Conservation (phyloP, 2,113 vertebrate species). For the Proteles cristata region DNA sequence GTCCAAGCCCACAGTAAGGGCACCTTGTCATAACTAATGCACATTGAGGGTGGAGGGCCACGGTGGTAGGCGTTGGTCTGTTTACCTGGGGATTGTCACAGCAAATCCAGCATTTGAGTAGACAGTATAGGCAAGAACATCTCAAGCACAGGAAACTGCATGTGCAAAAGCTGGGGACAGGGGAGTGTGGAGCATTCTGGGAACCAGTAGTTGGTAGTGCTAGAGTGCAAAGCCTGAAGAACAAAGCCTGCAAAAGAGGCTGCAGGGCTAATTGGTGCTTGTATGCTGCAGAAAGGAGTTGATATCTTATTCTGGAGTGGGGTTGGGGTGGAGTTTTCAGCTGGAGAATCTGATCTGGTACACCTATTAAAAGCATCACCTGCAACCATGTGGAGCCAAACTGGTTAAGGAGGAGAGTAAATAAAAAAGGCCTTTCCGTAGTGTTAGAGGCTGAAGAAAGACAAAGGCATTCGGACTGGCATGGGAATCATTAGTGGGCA, state of each 20-base stretch:
- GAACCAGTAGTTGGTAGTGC: neutral
- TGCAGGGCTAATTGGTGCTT: neutral
- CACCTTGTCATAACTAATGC: neutral
- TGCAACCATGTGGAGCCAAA: neutral
- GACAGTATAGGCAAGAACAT: neutral
- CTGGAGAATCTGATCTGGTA: neutral
- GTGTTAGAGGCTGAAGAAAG: neutral
- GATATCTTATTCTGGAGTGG: neutral
- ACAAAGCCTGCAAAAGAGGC: neutral
- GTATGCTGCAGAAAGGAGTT: neutral
- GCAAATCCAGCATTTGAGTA: neutral
- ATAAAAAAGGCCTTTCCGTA: neutral
- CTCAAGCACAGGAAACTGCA: neutral
- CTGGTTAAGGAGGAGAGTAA: neutral
- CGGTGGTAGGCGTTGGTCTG: neutral
- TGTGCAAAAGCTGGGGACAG: neutral
- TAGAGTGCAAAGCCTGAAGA: neutral
- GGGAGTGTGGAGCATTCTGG: neutral
- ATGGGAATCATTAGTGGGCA: neutral
- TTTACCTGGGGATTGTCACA: neutral
- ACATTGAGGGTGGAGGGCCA: neutral
- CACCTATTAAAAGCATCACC: neutral
- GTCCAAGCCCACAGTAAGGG: accelerated
- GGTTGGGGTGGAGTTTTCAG: neutral
- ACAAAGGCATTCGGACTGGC: neutral